Evolutionary conservation across 64 coral and sea anemone genomes (phyloP), one percentile per base, ranked within the genome.

Genomic region (Dendrophyllia cribrosa): DNA sequence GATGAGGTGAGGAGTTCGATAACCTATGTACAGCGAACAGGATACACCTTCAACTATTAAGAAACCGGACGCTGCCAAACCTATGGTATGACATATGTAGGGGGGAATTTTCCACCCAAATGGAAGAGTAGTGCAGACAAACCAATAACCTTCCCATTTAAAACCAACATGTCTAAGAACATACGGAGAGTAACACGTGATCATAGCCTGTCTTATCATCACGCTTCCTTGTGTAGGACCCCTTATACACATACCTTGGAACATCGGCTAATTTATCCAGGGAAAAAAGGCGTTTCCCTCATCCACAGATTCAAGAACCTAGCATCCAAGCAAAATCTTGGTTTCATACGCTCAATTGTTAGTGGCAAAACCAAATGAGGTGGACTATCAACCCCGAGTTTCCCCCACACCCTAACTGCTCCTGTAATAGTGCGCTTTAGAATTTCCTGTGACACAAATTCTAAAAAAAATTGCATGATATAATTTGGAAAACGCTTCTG

Each of bases 291-390:
- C 60, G 13, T 43, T 63, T 90, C 59, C 13, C 19, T 43, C 75
- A 90, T 90, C 75, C 88, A 90, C 21, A 90, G 51, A 25, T 90
- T 87, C 26, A 87, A 26, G 43, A 87, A 87, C 26, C 85, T 25
- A 23, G 85, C 85, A 87, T 87, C 85, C 3, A 62, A 15, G n/a
- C 88, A 78, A 1, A 78, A 47, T 14, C 63, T 4, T 7, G 75
- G 88, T 48, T 90, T 90, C 14, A 47, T 49, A 43, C 75, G 88
- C 66, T 90, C 88, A 8, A 90, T 15, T 7, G 88, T 78, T 26
- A 90, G 23, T 15, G 88, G 88, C 4, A 90, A 22, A 9, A 90
- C 53, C 13, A 79, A 43, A 76, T 90, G 22, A 4, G 88, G 88
- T 5, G 49, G 88, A 59, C 8, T 19, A 16, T 43, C 58, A 3